Evolutionary conservation across 2,888 invertebrate species (phyloP), one percentile per base, ranked within the genome.

Genomic region (Dione juno): DNA sequence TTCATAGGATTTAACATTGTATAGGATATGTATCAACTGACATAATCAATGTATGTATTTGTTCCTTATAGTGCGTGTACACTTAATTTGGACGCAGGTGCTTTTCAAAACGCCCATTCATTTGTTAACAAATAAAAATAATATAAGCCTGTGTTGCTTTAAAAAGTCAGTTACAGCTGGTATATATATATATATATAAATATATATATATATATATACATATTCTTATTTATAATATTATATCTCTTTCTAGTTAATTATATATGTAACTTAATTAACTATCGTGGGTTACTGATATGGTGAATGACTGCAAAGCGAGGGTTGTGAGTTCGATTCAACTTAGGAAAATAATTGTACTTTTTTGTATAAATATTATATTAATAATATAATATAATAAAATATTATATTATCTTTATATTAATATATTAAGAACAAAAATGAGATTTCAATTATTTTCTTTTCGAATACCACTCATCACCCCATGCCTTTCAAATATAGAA

Each of bases 21-120:
- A 57, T 54, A 54, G 61, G 61, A 63, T 28, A 66, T 57, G 48
- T 66, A 66, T 59, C 13, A 13, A 19, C 19, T 14, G n/a, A 65
- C 16, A 69, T n/a, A n/a, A n/a, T 54, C 16, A 3, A 43, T 61
- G 13, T 41, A 59, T 43, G 21, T 41, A n/a, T n/a, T n/a, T n/a
- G 28, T 41, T 59, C 21, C 21, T 64, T 9, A 1, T 37, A 54
- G 50, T 69, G 69, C 66, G 54, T 69, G 64, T 66, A 40, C 43
- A 65, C 67, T 64, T 73, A 69, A 73, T 70, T 68, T 63, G 48
- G 45, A 48, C 66, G 70, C 73, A 73, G 70, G 57, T 73, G 70
- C 37, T 50, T 41, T 52, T 59, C 11, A 35, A 41, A 59, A 59
- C 21, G 21, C 19, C 28, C 21, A 59, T 41, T 41, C 5, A 59